Evolutionary conservation across 2,113 vertebrate genomes (phyloP).

Genomic region (Lanius ludovicianus): DNA sequence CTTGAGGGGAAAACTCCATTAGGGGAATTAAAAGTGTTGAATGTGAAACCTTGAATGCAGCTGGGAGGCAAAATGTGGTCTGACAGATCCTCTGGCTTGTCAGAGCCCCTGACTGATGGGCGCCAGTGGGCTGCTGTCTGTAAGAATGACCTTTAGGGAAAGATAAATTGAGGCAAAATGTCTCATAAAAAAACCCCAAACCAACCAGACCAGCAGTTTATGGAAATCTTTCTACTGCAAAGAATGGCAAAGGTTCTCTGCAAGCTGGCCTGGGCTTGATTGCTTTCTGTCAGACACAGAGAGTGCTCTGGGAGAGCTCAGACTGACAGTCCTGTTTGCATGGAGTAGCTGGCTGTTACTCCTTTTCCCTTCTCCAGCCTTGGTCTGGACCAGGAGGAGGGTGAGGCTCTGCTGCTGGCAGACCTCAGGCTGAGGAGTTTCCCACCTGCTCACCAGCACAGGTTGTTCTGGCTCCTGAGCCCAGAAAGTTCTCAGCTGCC

Average conservation of each 20-base stretch:
- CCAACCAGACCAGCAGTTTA: background rate
- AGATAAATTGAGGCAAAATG: slow-evolving; percentile 26
- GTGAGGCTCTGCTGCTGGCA: background rate
- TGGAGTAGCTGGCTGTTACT: background rate
- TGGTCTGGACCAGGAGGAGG: too few species aligned
- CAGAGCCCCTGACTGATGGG: slow-evolving; percentile 44
- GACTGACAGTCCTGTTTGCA: background rate
- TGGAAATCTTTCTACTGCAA: slow-evolving; percentile 10
- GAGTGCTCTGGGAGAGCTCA: background rate
- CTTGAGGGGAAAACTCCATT: background rate
- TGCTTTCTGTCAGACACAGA: slow-evolving; percentile 6
- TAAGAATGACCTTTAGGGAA: slow-evolving; percentile 30
- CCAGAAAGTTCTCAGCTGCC: background rate
- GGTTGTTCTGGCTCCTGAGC: accelerated
- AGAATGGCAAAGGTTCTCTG: slow-evolving; percentile 22
- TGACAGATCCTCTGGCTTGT: slow-evolving; percentile 36
- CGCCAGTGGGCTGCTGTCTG: background rate
- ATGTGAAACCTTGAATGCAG: background rate
- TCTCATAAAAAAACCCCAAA: background rate
- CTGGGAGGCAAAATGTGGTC: background rate
- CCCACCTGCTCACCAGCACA: background rate
- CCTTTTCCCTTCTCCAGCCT: background rate
- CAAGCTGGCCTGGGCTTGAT: background rate
- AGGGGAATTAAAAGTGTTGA: background rate
- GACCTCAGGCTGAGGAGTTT: background rate